Evolutionary conservation across 2,888 invertebrate species (phyloP).

Genomic region (Danaus chrysippus): DNA sequence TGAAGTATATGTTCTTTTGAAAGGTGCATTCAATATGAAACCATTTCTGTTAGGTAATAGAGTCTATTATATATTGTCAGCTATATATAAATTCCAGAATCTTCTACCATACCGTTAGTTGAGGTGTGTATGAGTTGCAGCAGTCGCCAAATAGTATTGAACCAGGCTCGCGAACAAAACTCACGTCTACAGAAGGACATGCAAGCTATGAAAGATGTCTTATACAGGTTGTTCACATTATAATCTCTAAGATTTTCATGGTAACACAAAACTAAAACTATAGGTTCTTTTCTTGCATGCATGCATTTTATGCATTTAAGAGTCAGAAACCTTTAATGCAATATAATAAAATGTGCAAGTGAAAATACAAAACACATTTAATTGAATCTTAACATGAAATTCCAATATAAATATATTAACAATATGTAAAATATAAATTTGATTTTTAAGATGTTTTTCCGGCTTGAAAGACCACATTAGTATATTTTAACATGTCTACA

Average conservation of each 20-base stretch:
- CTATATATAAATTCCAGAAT: constrained; percentile 38
- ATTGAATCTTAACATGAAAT: neutral
- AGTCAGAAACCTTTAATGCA: no score
- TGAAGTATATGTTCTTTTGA: no score
- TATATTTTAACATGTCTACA: neutral
- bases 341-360: neutral
- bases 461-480: neutral
- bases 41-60: neutral
- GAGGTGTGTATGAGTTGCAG: constrained; percentile 74
- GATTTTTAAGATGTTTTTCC: neutral
- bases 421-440: no score
- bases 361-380: neutral
- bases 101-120: constrained; percentile 56
- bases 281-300: no score
- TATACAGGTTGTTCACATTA: constrained; percentile 76
- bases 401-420: no score
- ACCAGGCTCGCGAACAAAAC: constrained; percentile 76
- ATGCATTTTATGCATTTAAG: no score
- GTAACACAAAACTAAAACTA: no score
- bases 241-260: no score
- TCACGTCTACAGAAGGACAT: constrained; percentile 82
- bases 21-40: no score
- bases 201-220: constrained; percentile 85
- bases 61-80: neutral
- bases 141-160: constrained; percentile 69